Percentiles rank a stretch among this genome's conserved stretches.
phyloP scores from a whole-genome alignment of 2,113 vertebrate species.

The Pardalotus punctatus region DNA sequence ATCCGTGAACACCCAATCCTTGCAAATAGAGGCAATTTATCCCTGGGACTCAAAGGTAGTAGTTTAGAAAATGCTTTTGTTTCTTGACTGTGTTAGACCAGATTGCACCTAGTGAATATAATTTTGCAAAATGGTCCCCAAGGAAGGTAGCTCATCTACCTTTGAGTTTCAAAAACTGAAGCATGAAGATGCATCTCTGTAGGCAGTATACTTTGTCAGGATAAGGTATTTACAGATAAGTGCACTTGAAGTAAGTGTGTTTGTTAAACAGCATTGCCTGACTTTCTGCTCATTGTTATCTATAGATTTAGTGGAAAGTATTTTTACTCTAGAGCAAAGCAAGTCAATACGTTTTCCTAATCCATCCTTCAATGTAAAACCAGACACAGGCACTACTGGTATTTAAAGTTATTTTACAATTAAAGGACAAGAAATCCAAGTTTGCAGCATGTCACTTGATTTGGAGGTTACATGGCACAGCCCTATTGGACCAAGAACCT shows the following conservation, averaged over 20 bases:
- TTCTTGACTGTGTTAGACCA: not conserved
- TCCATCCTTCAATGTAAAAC: not conserved
- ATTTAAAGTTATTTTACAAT: not conserved
- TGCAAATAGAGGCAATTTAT: not conserved
- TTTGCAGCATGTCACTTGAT: not conserved
- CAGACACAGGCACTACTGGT: not conserved
- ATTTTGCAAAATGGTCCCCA: slow-evolving; percentile 1
- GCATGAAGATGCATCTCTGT: not conserved
- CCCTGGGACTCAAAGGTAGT: not conserved
- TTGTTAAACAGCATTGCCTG: slow-evolving; percentile 3
- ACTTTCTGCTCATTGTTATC: not conserved
- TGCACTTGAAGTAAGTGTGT: not conserved
- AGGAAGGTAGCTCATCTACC: not conserved
- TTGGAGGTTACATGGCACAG: not conserved
- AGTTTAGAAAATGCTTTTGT: not conserved
- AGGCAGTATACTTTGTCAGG: not conserved
- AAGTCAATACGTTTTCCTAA: not conserved
- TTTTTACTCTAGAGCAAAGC: not conserved
- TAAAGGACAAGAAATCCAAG: not conserved
- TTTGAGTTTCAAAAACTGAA: not conserved
- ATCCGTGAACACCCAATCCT: not conserved
- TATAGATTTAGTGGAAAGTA: not conserved
- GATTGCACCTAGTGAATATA: not conserved
- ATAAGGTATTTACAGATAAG: not conserved
- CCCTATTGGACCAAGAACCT: not conserved